These are phyloP conservation scores for Agrypnus murinus DNA, from an alignment of 2,888 invertebrate genomes.

Conservation along the genomic window DNA sequence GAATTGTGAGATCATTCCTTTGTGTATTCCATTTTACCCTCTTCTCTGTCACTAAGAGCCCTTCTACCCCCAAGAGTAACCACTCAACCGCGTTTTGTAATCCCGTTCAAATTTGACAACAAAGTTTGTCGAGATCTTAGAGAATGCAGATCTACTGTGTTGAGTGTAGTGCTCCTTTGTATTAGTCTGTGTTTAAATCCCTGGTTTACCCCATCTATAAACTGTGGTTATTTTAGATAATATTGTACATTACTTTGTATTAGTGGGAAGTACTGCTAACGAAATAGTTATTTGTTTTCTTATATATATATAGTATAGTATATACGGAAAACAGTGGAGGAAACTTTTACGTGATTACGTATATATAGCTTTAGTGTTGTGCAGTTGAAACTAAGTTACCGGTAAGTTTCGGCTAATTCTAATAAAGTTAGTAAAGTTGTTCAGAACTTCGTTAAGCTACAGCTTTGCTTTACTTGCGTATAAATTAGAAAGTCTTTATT, in stretches of 20 bases:
- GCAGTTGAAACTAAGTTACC: conserved; percentile 44
- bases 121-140: conserved; percentile 53
- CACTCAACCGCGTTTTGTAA: conserved; percentile 55
- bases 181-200: conserved; percentile 31
- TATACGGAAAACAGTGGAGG: background rate
- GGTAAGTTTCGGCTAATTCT: conserved; percentile 48
- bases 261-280: conserved; percentile 5
- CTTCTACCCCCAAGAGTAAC: conserved; percentile 52
- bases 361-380: conserved; percentile 41
- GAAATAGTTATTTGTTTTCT: conserved; percentile 25
- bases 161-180: conserved; percentile 26
- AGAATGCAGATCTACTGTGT: conserved; percentile 32
- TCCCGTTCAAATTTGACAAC: conserved; percentile 58
- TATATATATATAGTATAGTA: background rate
- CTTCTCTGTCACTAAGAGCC: conserved; percentile 49
- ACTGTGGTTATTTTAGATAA: conserved; percentile 37
- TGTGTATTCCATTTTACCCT: conserved; percentile 52
- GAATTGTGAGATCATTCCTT: conserved; percentile 51
- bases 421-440: conserved; percentile 47
- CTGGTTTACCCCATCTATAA: conserved; percentile 29
- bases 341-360: conserved; percentile 43
- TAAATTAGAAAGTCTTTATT: conserved; percentile 49
- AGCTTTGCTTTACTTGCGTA: conserved; percentile 48
- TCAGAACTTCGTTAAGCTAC: conserved; percentile 43
- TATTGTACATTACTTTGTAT: conserved; percentile 27